Base-by-base conservation (phyloP, 1,140 invertebrate genomes). In the Ostrea denselamellosa region DNA sequence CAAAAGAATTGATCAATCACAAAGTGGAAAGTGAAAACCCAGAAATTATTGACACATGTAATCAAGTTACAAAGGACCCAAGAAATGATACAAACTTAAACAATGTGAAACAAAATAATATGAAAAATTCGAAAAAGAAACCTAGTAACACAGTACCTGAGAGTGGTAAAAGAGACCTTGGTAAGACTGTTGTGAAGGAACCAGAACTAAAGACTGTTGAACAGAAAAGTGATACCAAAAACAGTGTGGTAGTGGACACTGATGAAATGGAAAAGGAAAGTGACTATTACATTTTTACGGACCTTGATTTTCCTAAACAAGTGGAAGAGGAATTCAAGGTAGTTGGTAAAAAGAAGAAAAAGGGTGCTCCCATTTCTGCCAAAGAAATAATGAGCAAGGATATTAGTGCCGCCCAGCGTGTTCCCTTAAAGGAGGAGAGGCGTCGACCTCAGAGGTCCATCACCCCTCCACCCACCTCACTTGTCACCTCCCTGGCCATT, bases 281-380 rank as follows among this genome's bases (percentile, higher is more conserved):
- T 44, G 51, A 81, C 53, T 93, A 90, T 56, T 91, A 77, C 12
- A 77, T 92, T 83, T 93, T 93, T 71, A 92, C 92, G 19, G 92
- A 93, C 71, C 82, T 92, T 53, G 90, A 92, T 68, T 83, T 86
- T 52, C 82, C 84, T 51, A 82, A 89, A 22, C 88, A 71, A 22
- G 86, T 89, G 52, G 92, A 93, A 71, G 90, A 87, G 34, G 92
- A 93, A 68, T 92, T 92, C 83, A 87, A 88, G 52, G 87, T 91
- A 0, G 92, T 93, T 0, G 87, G 88, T 10, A 89, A 90, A 68
- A 93, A 92, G 88, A 93, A 92, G 85, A 93, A 92, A 87, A 92
- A 92, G 58, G 68, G 81, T 58, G 82, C 65, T 19, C 82, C 77
- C 17, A 56, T 56, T n/a, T 54, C 86, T 7, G 65, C 19, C 25